Evolutionary conservation across 1,140 invertebrate species (phyloP), one percentile per base, ranked within the genome.

Genomic region (Neodiprion virginianus): DNA sequence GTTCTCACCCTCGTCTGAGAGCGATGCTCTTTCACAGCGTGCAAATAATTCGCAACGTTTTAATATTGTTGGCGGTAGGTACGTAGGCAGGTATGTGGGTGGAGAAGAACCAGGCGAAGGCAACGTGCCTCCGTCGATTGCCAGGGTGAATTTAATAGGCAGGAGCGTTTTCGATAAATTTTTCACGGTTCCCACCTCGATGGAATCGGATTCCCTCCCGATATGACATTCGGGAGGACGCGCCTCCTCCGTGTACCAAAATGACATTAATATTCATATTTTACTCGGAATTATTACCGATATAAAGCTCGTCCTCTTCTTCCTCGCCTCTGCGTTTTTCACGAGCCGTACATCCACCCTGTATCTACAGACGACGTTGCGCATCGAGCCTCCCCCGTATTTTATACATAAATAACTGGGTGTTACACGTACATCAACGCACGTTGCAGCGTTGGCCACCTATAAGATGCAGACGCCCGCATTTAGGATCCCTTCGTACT

Each of bases 181-280:
- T 61, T 61, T 61, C 53, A 61, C 8, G 53, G 53, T 61, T 61
- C n/a, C 7, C 53, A 61, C 53, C 53, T 61, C n/a, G 11, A 17
- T 14, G 53, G 53, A 17, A 61, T 61, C 53, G 11, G 53, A 61
- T 61, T 61, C n/a, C 11, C 5, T 12, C 11, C 53, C 53, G 53
- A 61, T 61, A 61, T 61, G 8, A 40, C 53, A 61, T 40, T 40
- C 28, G 28, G 28, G 28, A 40, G 2, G 28, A 40, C 28, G 28
- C 53, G 53, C 53, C 28, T 8, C 53, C 53, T 61, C n/a, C 53
- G 53, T 40, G 28, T 12, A 61, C 11, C 11, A 61, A 61, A 61
- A 61, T 61, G 53, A 61, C 53, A 61, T 61, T 61, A 61, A 61
- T 61, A 61, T 61, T 61, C 53, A 61, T 61, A 61, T 61, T 61